Base-by-base conservation (phyloP, 92 coral and sea anemone species). In the Porites lobata region DNA sequence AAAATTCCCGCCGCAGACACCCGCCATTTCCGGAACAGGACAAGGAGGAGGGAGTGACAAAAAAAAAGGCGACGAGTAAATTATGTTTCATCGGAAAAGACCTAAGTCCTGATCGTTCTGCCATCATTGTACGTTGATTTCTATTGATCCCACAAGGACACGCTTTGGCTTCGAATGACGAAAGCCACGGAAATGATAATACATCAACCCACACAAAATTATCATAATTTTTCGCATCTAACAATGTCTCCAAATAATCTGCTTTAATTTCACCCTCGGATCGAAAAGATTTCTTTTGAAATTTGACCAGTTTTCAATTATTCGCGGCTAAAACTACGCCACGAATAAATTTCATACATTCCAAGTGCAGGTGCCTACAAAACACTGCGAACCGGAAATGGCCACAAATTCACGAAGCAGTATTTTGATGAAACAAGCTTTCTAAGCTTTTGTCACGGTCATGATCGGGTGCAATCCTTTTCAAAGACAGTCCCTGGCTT, bases 361-460 rank as follows among this genome's bases (percentile, higher is more conserved):
- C 87, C 87, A 9, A n/a, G 11, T 73, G 87, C 87, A 84, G 87
- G 87, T 84, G 87, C 87, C 87, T 20, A 51, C 75, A 73, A 50
- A 84, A 74, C 53, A 73, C 59, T 64, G 15, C 73, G 73, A 84
- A 84, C 87, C 87, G 87, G 87, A 84, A 84, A 84, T 73, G 72
- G 50, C 64, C 62, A 47, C 52, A 8, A 75, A 84, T 4, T 73
- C 53, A 51, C 71, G 80, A 73, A 38, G 74, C 51, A 47, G 71
- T 20, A 47, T 72, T 75, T 72, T 75, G 79, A 73, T 61, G 74
- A 84, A 64, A 84, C 21, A 84, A 83, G 74, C 65, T 50, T 73
- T 52, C 62, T 26, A 19, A 65, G 62, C 50, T n/a, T 72, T 74
- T 51, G 74, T 62, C 87, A 75, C 62, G 81, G 74, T 38, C 73